Percentiles rank a stretch among this genome's conserved stretches.
These are phyloP conservation scores for Eupelmus urozonus DNA, from an alignment of 2,888 invertebrate species.

Conservation along the genomic window DNA sequence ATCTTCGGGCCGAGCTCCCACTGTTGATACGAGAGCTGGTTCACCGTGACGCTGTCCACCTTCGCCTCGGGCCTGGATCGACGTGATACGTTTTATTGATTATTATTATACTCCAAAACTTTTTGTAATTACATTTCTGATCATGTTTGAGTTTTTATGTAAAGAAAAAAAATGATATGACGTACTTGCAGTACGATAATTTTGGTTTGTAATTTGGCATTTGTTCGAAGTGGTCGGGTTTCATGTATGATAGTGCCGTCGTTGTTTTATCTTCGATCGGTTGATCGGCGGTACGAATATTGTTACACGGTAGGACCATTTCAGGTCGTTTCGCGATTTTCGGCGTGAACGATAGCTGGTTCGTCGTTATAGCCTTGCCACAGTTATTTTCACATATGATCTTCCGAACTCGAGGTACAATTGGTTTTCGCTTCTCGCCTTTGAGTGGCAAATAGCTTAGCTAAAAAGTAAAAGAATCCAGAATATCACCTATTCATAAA, in stretches of 20 bases:
- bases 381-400: conserved; percentile 69
- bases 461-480: conserved; percentile 62
- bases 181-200: conserved; percentile 67
- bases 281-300: conserved; percentile 67
- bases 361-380: conserved; percentile 72
- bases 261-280: conserved; percentile 72
- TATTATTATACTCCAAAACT: background rate
- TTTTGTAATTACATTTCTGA: conserved; percentile 1
- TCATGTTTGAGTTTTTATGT: background rate
- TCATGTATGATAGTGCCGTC: conserved; percentile 69
- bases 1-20: conserved; percentile 69
- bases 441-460: conserved; percentile 73
- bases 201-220: conserved; percentile 72
- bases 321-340: conserved; percentile 66
- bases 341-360: conserved; percentile 69
- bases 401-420: conserved; percentile 68
- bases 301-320: conserved; percentile 69
- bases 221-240: conserved; percentile 67
- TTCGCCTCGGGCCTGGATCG: conserved; percentile 68
- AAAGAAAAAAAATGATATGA: background rate
- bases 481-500: too few relatives aligned
- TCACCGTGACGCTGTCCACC: conserved; percentile 72
- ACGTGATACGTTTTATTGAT: background rate
- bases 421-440: conserved; percentile 68
- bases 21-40: conserved; percentile 73